These are phyloP conservation scores for Phenganax subtilis DNA, from an alignment of 92 coral and sea anemone genomes.

Conservation along the genomic window DNA sequence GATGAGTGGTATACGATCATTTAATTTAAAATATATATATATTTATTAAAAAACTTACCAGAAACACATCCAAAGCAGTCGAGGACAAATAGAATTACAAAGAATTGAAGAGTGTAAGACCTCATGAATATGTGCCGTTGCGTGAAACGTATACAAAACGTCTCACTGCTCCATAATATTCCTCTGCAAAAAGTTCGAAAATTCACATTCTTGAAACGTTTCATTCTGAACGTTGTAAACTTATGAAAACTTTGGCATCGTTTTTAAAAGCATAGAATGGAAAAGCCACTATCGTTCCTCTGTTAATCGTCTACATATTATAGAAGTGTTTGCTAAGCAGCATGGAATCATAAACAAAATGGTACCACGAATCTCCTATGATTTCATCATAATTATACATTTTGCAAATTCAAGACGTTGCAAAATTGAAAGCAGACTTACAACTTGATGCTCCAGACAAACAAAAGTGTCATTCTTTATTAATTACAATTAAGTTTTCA, in stretches of 20 bases:
- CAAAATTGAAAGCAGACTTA: not conserved
- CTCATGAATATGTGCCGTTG: not conserved
- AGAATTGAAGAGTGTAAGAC: not conserved
- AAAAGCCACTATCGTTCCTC: not conserved
- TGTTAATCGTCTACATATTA: conserved; percentile 3
- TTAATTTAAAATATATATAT: not conserved
- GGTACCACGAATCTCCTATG: not conserved
- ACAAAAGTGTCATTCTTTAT: not conserved
- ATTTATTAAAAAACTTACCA: conserved; percentile 15
- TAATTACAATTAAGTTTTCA: not conserved
- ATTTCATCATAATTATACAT: not conserved
- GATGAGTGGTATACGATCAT: not conserved
- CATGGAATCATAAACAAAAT: conserved; percentile 9
- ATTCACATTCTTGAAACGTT: no score
- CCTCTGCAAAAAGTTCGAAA: not conserved
- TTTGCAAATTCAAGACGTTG: conserved; percentile 12
- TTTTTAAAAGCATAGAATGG: not conserved
- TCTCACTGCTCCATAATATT: not conserved
- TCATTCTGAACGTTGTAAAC: no score
- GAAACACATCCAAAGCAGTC: not conserved
- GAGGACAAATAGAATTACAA: not conserved
- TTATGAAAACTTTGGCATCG: no score
- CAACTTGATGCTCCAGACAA: not conserved
- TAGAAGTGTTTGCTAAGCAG: not conserved
- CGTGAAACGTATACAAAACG: not conserved